Evolutionary conservation across 2,888 invertebrate species (phyloP).

Genomic region (Pheosia tremula): DNA sequence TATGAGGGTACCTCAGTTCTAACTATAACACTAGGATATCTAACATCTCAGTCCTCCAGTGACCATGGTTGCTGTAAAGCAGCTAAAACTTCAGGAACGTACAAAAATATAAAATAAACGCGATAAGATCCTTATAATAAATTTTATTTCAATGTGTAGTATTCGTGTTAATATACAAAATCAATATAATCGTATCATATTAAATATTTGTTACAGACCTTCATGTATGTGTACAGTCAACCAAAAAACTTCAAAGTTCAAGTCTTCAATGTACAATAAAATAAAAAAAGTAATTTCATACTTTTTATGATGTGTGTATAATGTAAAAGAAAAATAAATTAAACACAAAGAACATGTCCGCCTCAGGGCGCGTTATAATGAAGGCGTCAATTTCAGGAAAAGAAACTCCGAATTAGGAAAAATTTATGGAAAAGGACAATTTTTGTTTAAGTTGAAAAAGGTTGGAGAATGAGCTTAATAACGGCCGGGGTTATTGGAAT

Average conservation of each 20-base stretch:
- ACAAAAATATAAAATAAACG: too few species aligned
- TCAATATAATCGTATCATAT: too few species aligned
- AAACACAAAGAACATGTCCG: constrained; percentile 1
- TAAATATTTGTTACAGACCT: too few species aligned
- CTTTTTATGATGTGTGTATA: not conserved
- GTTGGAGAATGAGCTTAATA: not conserved
- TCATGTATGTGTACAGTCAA: too few species aligned
- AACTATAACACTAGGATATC: too few species aligned
- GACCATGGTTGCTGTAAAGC: too few species aligned
- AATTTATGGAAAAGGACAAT: constrained; percentile 10
- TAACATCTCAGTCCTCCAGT: too few species aligned
- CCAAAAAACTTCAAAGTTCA: not conserved
- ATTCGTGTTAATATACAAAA: too few species aligned
- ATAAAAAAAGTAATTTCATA: not conserved
- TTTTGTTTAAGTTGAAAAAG: not conserved
- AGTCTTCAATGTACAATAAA: not conserved
- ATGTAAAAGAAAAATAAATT: not conserved
- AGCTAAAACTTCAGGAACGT: too few species aligned
- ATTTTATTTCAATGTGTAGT: too few species aligned
- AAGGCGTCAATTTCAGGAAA: constrained; percentile 12
- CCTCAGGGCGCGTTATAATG: constrained; percentile 13
- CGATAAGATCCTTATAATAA: too few species aligned
- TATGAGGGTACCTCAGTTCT: too few species aligned
- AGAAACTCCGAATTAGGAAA: not conserved
- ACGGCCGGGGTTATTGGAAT: not conserved